Evolutionary conservation across 2,797 vertebrate species (phyloP), one percentile per base, ranked within the genome.

Genomic region (Phoeniculus purpureus): DNA sequence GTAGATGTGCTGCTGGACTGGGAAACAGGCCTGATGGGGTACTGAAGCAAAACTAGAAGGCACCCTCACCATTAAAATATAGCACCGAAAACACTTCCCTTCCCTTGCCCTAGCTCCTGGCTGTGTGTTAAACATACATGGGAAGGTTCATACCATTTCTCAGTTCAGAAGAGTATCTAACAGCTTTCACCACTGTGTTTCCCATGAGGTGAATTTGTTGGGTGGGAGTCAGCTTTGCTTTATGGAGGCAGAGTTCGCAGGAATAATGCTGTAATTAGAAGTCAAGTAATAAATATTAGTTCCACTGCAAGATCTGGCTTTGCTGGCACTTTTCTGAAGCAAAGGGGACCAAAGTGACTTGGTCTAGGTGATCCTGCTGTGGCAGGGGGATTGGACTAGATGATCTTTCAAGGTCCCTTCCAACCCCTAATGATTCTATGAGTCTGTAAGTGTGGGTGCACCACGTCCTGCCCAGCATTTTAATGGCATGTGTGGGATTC

Each of bases 1-100:
- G 62, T 56, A 92, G 84, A 64, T 73, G 62, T 37, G n/a, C 76
- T 81, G 51, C 60, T 76, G 51, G 81, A 90, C 81, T 64, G n/a
- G 94, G 81, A 91, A 93, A 66, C 18, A 73, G 47, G 31, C 45
- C 72, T 70, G 29, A 61, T 20, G 43, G 12, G 43, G 29, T 78
- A 85, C 48, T 74, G 56, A 94, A 90, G 21, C 50, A 45, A 84
- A 83, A 91, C 18, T 22, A 59, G 80, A 37, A 68, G 29, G 15
- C 5, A 8, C 31, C 34, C 34, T 71, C 32, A 7, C 48, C 59
- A 65, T 91, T 94, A 79, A 89, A 87, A 77, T 56, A 21, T 1
- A 6, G 11, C 12, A 9, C 81, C 56, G 23, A 27, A 43, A 22
- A 27, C 7, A 31, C 51, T 65, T 85, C 23, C 22, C 91, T 81